Conservation (phyloP, 2,113 vertebrate genomes). For the Paratilapia polleni region DNA sequence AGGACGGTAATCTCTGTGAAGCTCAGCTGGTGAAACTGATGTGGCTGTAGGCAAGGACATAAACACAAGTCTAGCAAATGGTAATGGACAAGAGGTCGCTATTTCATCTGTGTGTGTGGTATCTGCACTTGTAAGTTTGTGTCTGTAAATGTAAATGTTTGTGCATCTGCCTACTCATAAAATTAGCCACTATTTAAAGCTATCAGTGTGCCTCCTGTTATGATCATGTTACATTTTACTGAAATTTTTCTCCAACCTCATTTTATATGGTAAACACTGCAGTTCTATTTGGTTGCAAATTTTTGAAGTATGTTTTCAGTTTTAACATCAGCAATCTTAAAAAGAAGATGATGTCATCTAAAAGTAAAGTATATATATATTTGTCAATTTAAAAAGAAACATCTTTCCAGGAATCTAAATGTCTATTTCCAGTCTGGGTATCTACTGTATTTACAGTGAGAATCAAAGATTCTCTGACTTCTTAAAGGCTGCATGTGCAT, state of each 20-base stretch:
- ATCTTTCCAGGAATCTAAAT: no score
- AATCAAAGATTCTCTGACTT: no score
- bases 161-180: neutral
- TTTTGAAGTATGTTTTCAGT: neutral
- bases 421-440: no score
- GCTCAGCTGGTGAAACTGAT: constrained; percentile 43
- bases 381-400: no score
- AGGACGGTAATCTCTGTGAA: constrained; percentile 32
- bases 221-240: neutral
- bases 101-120: neutral
- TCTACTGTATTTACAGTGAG: no score
- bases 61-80: constrained; percentile 36
- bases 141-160: neutral
- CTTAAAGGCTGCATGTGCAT: no score
- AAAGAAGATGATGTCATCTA: neutral
- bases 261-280: neutral
- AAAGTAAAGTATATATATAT: no score
- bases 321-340: neutral
- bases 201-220: neutral
- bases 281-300: neutral
- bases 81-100: neutral
- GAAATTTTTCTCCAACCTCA: neutral
- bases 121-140: neutral
- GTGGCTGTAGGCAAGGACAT: constrained; percentile 50
- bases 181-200: neutral